Conservation (phyloP, 2,888 invertebrate species). For the Drosophila picticornis region DNA sequence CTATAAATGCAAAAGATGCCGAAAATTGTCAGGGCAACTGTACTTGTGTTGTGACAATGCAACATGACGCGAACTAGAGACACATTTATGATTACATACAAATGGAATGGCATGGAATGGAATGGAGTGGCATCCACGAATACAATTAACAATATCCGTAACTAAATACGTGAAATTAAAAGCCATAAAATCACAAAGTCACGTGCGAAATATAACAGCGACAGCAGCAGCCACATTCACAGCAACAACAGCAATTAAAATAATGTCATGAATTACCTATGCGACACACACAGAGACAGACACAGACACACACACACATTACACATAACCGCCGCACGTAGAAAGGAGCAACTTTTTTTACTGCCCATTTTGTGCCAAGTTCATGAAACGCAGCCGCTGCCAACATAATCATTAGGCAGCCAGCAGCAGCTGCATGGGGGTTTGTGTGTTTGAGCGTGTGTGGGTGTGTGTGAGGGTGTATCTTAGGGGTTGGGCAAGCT, state of each 20-base stretch:
- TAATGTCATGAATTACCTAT: constrained; percentile 78
- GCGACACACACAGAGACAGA: constrained; percentile 24
- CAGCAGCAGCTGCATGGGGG: constrained; percentile 6
- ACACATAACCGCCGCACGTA: constrained; percentile 35
- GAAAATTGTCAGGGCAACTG: constrained; percentile 45
- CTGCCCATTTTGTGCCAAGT: constrained; percentile 58
- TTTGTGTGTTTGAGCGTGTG: not conserved
- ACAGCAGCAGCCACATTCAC: constrained; percentile 37
- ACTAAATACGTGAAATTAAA: constrained; percentile 83
- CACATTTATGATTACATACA: constrained; percentile 21
- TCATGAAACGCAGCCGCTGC: constrained; percentile 70
- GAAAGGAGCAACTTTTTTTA: constrained; percentile 63
- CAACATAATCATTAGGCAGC: constrained; percentile 44
- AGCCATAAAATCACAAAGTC: constrained; percentile 82
- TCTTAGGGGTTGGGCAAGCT: constrained; percentile 17
- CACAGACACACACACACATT: constrained; percentile 7
- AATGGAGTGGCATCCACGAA: constrained; percentile 25
- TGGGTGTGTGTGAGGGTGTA: not conserved
- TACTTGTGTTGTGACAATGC: constrained; percentile 41
- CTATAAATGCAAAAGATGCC: constrained; percentile 11
- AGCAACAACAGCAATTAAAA: constrained; percentile 69
- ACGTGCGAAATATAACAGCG: constrained; percentile 78
- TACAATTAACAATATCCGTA: constrained; percentile 79
- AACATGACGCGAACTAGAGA: constrained; percentile 34
- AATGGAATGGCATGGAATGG: not conserved